Percentiles rank a stretch among this genome's conserved stretches.
Conservation (phyloP, 2,888 invertebrate species). For the Mythimna ferrago region DNA sequence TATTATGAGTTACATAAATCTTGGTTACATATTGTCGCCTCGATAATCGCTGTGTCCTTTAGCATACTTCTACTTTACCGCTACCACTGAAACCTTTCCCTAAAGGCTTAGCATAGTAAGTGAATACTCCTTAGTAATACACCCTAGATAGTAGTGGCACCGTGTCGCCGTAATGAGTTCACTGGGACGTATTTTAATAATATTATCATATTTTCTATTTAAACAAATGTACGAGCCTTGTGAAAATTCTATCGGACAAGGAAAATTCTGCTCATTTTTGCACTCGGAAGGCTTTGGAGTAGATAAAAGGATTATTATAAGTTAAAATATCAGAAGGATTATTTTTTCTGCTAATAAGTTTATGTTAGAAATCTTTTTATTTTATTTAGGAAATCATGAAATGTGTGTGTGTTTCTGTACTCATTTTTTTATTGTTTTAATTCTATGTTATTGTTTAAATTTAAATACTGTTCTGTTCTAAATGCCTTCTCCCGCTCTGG, state of each 20-base stretch:
- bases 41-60: too few relatives aligned
- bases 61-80: background rate
- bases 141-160: constrained; percentile 13
- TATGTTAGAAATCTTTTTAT: too few relatives aligned
- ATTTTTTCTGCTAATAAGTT: too few relatives aligned
- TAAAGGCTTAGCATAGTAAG: constrained; percentile 20
- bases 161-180: constrained; percentile 11
- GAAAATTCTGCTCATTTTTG: constrained; percentile 3
- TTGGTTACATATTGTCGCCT: too few relatives aligned
- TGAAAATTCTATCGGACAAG: background rate
- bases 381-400: too few relatives aligned
- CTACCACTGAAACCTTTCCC: constrained; percentile 9
- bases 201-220: constrained; percentile 12
- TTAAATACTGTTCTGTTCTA: too few relatives aligned
- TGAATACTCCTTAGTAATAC: constrained; percentile 28
- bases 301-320: background rate
- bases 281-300: background rate
- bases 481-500: too few relatives aligned
- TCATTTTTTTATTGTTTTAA: too few relatives aligned
- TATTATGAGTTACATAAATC: too few relatives aligned
- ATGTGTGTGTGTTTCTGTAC: too few relatives aligned
- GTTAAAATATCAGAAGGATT: too few relatives aligned
- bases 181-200: constrained; percentile 17
- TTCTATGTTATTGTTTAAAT: too few relatives aligned
- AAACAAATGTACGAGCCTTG: background rate